These are phyloP conservation scores for Desoria tigrina DNA, from an alignment of 2,888 invertebrate genomes.

Conservation along the genomic window DNA sequence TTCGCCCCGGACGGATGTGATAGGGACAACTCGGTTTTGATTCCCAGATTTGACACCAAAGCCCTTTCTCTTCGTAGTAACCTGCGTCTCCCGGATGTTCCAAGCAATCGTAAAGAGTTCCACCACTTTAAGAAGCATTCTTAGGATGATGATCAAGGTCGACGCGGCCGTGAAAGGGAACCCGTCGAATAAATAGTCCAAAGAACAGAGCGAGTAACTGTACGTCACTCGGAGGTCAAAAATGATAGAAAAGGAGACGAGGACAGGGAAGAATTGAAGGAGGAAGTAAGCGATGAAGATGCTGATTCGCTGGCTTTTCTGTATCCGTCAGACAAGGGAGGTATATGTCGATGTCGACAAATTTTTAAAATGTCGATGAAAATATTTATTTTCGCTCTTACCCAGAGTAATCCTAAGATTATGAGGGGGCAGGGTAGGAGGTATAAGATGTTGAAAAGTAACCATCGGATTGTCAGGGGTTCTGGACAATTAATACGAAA, in stretches of 20 bases:
- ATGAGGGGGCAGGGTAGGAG: background rate
- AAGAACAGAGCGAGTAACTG: background rate
- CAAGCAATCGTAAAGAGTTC: background rate
- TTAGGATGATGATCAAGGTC: background rate
- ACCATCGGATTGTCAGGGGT: background rate
- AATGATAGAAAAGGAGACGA: background rate
- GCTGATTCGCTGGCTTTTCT: conserved; percentile 8
- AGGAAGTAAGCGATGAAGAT: background rate
- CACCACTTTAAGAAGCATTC: background rate
- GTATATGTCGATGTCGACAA: background rate
- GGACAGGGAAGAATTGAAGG: conserved; percentile 2
- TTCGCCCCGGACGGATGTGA: background rate
- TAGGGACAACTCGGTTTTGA: background rate
- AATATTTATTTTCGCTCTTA: background rate
- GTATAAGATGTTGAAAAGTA: background rate
- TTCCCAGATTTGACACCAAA: background rate
- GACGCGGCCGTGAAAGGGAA: background rate
- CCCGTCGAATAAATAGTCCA: background rate
- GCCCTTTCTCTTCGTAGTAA: background rate
- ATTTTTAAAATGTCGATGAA: background rate
- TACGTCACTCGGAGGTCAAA: background rate
- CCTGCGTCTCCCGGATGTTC: background rate
- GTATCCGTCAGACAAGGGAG: background rate
- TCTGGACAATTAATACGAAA: too few relatives aligned
- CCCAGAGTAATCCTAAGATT: conserved; percentile 9